phyloP scores from a whole-genome alignment of 2,797 vertebrate genomes.

The Leptodactylus fallax region DNA sequence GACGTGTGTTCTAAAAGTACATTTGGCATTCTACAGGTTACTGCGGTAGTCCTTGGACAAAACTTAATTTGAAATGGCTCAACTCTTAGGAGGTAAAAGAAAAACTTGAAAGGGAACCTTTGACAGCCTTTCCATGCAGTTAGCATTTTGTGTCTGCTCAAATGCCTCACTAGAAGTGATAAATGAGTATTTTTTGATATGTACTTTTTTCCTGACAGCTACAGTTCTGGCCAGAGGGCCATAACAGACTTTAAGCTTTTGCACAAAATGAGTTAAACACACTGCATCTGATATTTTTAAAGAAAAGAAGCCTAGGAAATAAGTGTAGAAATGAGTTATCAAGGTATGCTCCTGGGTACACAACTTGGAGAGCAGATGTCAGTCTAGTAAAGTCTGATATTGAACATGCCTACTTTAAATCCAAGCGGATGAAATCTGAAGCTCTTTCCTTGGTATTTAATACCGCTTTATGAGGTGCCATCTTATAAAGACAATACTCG shows the following conservation, averaged over 20 bases:
- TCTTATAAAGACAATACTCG: slow-evolving; percentile 84
- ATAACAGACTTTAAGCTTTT: slow-evolving; percentile 82
- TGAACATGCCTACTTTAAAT: slow-evolving; percentile 88
- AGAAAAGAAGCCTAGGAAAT: slow-evolving; percentile 81
- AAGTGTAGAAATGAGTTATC: slow-evolving; percentile 86
- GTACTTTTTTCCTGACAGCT: slow-evolving; percentile 82
- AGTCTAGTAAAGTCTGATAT: slow-evolving; percentile 96
- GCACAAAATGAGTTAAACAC: slow-evolving; percentile 83
- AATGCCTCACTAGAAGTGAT: slow-evolving; percentile 81
- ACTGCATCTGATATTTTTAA: slow-evolving; percentile 79
- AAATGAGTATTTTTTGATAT: slow-evolving; percentile 84
- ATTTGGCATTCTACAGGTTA: slow-evolving; percentile 47
- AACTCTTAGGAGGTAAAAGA: slow-evolving; percentile 37
- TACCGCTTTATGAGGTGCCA: slow-evolving; percentile 97
- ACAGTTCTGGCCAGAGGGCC: slow-evolving; percentile 89
- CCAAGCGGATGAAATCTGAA: slow-evolving; percentile 88
- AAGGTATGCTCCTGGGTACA: slow-evolving; percentile 89
- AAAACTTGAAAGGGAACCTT: slow-evolving; percentile 75
- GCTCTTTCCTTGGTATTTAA: slow-evolving; percentile 90
- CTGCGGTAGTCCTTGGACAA: slow-evolving; percentile 28
- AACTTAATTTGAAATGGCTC: slow-evolving; percentile 53
- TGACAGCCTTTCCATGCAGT: slow-evolving; percentile 80
- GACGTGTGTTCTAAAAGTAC: neutral
- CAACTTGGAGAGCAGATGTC: slow-evolving; percentile 92
- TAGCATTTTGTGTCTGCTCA: slow-evolving; percentile 79